Percentiles rank a stretch among this genome's conserved stretches.
phyloP scores from a whole-genome alignment of 2,888 invertebrate genomes.

The Hipparchia sbordonii region DNA sequence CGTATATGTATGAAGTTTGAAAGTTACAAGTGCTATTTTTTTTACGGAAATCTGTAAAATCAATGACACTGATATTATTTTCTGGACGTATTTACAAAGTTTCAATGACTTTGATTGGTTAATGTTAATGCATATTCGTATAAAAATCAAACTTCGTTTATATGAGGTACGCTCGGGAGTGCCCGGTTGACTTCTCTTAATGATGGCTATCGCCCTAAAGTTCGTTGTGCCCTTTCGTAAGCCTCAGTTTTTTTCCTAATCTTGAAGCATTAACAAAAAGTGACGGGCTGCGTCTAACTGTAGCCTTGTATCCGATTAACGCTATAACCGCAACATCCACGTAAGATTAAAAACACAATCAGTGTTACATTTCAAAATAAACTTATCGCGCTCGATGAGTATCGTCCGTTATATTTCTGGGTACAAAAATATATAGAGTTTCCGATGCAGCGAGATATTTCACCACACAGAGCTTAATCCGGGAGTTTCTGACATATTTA shows the following conservation, averaged over 20 bases:
- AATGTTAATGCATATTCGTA: no score
- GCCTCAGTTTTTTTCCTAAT: conserved; percentile 1
- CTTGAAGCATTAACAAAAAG: neutral
- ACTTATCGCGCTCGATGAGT: neutral
- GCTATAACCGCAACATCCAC: neutral
- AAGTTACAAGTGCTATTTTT: no score
- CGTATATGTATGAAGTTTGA: no score
- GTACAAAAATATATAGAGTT: conserved; percentile 24
- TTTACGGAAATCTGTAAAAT: no score
- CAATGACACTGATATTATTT: no score
- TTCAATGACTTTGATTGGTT: no score
- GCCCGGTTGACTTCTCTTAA: neutral
- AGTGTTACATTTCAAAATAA: conserved; percentile 17
- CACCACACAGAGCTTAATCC: conserved; percentile 17
- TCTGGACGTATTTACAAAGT: no score
- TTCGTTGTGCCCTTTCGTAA: neutral
- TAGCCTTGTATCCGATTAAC: conserved; percentile 1
- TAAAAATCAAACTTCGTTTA: no score
- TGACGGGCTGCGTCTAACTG: neutral
- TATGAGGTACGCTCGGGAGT: no score
- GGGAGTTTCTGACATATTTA: conserved; percentile 24
- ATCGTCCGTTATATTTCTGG: conserved; percentile 20
- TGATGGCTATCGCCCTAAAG: neutral
- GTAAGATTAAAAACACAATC: conserved; percentile 1
- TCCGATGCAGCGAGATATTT: conserved; percentile 22